Percentiles rank a stretch among this genome's conserved stretches.
Evolutionary conservation across 2,797 vertebrate genomes (phyloP).

Genomic region (Rhinogobio ventralis): DNA sequence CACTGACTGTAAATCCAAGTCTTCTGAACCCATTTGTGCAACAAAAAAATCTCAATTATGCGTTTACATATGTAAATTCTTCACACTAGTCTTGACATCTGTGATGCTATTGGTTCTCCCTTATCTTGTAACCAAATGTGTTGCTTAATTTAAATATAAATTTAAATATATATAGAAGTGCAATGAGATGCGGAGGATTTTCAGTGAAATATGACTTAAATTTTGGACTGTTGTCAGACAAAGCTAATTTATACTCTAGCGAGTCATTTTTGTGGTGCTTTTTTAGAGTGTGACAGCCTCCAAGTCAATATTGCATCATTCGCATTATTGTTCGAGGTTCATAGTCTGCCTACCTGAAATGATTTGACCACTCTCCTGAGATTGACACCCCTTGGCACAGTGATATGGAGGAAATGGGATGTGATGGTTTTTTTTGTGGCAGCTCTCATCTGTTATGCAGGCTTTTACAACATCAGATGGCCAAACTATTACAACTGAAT

Average conservation of each 20-base stretch:
- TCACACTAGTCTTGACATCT: background rate
- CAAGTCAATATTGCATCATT: background rate
- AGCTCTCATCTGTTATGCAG: conserved; percentile 34
- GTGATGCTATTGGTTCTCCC: background rate
- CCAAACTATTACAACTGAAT: conserved; percentile 56
- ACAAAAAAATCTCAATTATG: background rate
- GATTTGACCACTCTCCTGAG: background rate
- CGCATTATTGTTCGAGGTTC: background rate
- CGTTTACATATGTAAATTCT: background rate
- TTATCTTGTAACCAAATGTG: background rate
- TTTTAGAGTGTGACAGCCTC: background rate
- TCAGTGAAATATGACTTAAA: background rate
- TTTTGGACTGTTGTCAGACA: background rate
- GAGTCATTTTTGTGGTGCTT: background rate
- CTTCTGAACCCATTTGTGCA: too few relatives aligned
- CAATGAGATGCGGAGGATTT: background rate
- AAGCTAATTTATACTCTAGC: background rate
- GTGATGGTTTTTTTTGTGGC: conserved; percentile 33
- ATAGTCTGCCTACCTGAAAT: conserved; percentile 15
- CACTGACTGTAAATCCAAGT: background rate
- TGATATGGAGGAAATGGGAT: conserved; percentile 42
- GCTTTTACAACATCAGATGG: conserved; percentile 37
- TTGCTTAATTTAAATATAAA: background rate
- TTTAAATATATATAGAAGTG: background rate
- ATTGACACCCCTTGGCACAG: conserved; percentile 31